Evolutionary conservation across 1,140 invertebrate species (phyloP), one percentile per base, ranked within the genome.

Genomic region (Sycophila sp.): DNA sequence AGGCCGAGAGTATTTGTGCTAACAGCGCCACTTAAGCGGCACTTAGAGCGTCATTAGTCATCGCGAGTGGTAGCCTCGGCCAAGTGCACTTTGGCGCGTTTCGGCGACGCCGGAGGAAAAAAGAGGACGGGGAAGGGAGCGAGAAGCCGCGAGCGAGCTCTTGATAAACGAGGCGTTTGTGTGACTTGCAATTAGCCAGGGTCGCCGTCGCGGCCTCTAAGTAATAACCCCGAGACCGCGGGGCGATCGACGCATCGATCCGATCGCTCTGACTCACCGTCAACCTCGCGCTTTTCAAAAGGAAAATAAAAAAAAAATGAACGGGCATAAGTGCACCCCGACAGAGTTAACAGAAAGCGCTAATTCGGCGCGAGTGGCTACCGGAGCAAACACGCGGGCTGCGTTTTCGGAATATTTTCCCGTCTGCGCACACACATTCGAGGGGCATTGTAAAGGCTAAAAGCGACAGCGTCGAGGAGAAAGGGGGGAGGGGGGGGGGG

Each of bases 1-100:
- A 47, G 26, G 11, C 28, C 32, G 62, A 30, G 36, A 71, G 66
- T 67, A 55, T 70, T 38, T 58, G 59, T 32, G 51, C 47, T 64
- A 71, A 71, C 60, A 71, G 69, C 55, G 55, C 62, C 63, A 71
- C 69, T 71, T 71, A 71, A 64, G 38, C 69, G 60, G 36, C 60
- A 71, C 60, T 71, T 60, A 66, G 66, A 66, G 62, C 42, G 45
- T 71, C 69, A 71, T 71, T 71, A 71, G 62, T 71, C 69, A 71
- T 71, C 62, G 69, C 55, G 34, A 13, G n/a, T 32, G 19, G n/a
- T n/a, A 42, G 67, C 47, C n/a, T 40, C 55, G 68, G 49, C n/a
- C 68, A 63, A 70, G 47, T 70, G 68, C 59, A 63, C 51, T 70
- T 62, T 69, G 67, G 17, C 55, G n/a, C 42, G 32, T 34, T 58